Conservation (phyloP, 2,797 vertebrate genomes). For the Ctenopoma kingsleyae region DNA sequence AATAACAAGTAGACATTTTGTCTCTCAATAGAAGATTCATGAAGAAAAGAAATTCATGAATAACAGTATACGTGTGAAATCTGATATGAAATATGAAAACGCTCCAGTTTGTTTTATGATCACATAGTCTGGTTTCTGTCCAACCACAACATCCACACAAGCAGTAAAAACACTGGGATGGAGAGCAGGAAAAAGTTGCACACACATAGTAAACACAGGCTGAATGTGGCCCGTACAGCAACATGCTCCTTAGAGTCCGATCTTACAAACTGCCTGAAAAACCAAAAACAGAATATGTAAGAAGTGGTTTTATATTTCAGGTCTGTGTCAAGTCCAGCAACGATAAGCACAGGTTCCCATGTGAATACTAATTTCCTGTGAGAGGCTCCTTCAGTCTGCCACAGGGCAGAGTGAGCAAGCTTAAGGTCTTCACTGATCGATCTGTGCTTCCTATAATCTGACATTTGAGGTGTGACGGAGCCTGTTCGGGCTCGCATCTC, state of each 20-base stretch:
- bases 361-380: slow-evolving; percentile 70
- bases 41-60: too few species aligned
- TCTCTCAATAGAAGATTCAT: background rate
- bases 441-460: slow-evolving; percentile 64
- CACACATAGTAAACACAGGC: background rate
- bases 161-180: background rate
- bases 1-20: background rate
- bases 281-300: slow-evolving; percentile 11
- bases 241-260: background rate
- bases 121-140: background rate
- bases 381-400: slow-evolving; percentile 50
- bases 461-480: slow-evolving; percentile 59
- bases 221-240: background rate
- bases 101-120: background rate
- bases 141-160: background rate
- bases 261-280: slow-evolving; percentile 13
- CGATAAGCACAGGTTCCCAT: slow-evolving; percentile 45
- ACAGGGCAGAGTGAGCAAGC: slow-evolving; percentile 52
- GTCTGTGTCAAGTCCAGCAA: slow-evolving; percentile 29
- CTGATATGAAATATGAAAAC: background rate
- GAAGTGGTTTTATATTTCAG: slow-evolving; percentile 37
- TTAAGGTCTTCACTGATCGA: slow-evolving; percentile 67
- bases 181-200: background rate
- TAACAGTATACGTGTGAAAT: too few species aligned
- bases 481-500: slow-evolving; percentile 34